A percentile compares a stretch with the other conserved stretches of the same genome.
These are phyloP conservation scores for Macaria notata DNA, from an alignment of 2,888 invertebrate species.

Conservation along the genomic window DNA sequence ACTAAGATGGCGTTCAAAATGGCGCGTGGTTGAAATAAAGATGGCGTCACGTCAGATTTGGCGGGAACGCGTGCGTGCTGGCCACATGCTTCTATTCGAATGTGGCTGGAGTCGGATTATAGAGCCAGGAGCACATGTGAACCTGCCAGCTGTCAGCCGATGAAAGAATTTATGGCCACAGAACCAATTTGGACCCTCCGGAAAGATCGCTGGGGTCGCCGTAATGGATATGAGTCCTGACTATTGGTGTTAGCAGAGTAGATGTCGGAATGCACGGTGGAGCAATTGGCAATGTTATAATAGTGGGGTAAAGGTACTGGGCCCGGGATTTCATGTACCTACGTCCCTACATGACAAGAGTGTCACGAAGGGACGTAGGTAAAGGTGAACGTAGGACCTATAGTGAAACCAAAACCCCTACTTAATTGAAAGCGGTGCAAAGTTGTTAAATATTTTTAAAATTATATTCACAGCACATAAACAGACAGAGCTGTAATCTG, in stretches of 20 bases:
- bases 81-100: constrained; percentile 66
- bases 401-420: not conserved
- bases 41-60: constrained; percentile 38
- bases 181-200: constrained; percentile 61
- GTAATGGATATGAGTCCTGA: constrained; percentile 32
- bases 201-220: constrained; percentile 52
- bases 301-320: not conserved
- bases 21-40: too few species aligned
- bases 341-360: not conserved
- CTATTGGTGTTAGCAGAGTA: constrained; percentile 29
- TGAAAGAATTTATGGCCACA: constrained; percentile 78
- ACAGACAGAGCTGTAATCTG: too few species aligned
- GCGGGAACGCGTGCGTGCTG: constrained; percentile 55
- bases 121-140: constrained; percentile 62
- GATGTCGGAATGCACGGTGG: not conserved
- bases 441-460: too few species aligned
- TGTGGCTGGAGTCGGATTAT: constrained; percentile 44
- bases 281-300: not conserved
- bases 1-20: too few species aligned
- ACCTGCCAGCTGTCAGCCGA: constrained; percentile 68
- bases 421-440: too few species aligned
- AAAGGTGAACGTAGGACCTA: not conserved
- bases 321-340: not conserved
- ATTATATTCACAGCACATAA: too few species aligned
- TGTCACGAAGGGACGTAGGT: not conserved